These are phyloP conservation scores for Cantharis nigra DNA, from an alignment of 2,888 invertebrate genomes.

Conservation along the genomic window DNA sequence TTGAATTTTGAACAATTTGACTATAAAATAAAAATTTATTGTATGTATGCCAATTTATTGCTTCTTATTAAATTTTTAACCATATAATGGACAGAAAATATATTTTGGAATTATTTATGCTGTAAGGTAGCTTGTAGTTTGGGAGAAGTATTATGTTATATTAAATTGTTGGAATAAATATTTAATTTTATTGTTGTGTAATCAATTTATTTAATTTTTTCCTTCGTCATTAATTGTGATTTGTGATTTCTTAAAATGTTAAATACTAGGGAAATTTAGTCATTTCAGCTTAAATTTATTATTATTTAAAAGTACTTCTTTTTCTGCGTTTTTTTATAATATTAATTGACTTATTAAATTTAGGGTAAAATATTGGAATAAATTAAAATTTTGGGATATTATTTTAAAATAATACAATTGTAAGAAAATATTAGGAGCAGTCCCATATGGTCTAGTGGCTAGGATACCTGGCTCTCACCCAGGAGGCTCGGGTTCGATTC, in stretches of 20 bases:
- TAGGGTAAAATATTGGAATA: too few relatives aligned
- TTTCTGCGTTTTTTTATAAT: too few relatives aligned
- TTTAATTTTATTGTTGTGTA: background rate
- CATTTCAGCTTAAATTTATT: too few relatives aligned
- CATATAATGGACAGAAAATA: background rate
- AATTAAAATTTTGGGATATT: too few relatives aligned
- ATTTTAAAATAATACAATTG: too few relatives aligned
- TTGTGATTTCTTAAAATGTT: too few relatives aligned
- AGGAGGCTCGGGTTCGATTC: slow-evolving; percentile 77
- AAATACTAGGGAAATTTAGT: too few relatives aligned
- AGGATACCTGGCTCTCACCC: slow-evolving; percentile 75
- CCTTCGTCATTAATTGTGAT: too few relatives aligned
- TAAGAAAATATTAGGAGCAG: background rate
- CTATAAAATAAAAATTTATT: background rate
- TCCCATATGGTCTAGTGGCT: slow-evolving; percentile 67
- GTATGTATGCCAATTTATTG: background rate
- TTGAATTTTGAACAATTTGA: background rate
- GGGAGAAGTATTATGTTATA: background rate
- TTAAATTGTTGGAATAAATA: background rate
- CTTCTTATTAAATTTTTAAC: background rate
- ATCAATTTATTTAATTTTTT: background rate
- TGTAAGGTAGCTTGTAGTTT: background rate
- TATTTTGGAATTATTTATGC: background rate
- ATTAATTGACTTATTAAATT: too few relatives aligned
- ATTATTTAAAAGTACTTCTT: too few relatives aligned